Evolutionary conservation across 2,888 invertebrate genomes (phyloP), one percentile per base, ranked within the genome.

Genomic region (Taenaris catops): DNA sequence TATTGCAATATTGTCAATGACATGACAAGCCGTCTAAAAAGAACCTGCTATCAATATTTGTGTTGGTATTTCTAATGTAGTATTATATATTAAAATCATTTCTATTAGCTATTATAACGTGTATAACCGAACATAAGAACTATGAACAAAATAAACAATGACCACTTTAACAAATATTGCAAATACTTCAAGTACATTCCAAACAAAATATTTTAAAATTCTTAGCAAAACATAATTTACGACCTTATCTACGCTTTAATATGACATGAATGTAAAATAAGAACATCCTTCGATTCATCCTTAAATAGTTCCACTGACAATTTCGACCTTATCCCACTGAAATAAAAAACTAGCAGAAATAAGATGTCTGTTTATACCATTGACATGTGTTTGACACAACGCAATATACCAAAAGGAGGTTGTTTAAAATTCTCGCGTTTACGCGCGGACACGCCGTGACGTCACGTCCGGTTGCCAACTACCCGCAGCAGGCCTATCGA

Each of bases 371-470:
- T 68, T 68, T 67, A 63, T 62, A 53, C 55, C 58, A 65, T 61
- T 70, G 76, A 75, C 76, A 78, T 79, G 63, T 79, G 73, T 68
- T 69, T 48, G 55, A 71, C 66, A 69, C 68, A 62, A 62, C 65
- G 65, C 69, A 65, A 67, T 73, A 70, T 68, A 72, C 70, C 61
- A 68, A 75, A 74, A 72, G 65, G 59, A 68, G 75, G 69, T 81
- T 83, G 81, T 81, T 84, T 83, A 79, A 81, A 79, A 83, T 86
- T 80, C 81, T 75, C 68, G 65, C 61, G 73, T 78, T 75, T 78
- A 79, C 78, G 74, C 72, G 59, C 65, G 63, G 63, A 57, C 58
- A 51, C 49, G 49, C 54, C 45, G 59, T 78, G 78, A 79, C 83
- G 81, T 80, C 83, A 84, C 72, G 67, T 84, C 84, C 84, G 74